These are phyloP conservation scores for Nerophis lumbriciformis DNA, from an alignment of 2,113 vertebrate species.

Conservation along the genomic window DNA sequence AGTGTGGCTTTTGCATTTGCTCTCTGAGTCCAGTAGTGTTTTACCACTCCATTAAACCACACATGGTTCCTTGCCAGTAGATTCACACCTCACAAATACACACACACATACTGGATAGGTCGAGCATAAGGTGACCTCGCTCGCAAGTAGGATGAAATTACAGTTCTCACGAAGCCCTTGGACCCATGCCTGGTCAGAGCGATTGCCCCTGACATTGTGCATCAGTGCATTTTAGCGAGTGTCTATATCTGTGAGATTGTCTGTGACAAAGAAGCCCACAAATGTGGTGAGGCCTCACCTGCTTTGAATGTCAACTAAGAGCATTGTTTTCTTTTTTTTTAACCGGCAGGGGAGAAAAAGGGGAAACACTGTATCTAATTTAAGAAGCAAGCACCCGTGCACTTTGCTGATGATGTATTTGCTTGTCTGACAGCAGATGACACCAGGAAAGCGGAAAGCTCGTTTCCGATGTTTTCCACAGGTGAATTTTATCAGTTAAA, in stretches of 20 bases:
- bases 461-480: conserved; percentile 25
- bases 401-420: conserved; percentile 59
- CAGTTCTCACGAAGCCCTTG: conserved; percentile 43
- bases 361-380: conserved; percentile 47
- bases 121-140: conserved; percentile 56
- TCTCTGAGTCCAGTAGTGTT: conserved; percentile 6
- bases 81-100: conserved; percentile 21
- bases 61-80: conserved; percentile 11
- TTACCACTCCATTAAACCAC: conserved; percentile 26
- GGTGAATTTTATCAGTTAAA: conserved; percentile 20
- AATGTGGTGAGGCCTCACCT: conserved; percentile 26
- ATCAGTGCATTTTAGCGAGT: conserved; percentile 18
- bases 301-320: conserved; percentile 55
- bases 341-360: conserved; percentile 36
- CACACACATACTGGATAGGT: conserved; percentile 32
- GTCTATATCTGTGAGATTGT: conserved; percentile 13
- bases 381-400: conserved; percentile 39
- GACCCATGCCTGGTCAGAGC: conserved; percentile 55
- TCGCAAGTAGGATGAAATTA: conserved; percentile 55
- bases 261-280: conserved; percentile 9
- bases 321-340: conserved; percentile 38
- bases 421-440: conserved; percentile 40
- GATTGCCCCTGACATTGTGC: conserved; percentile 58
- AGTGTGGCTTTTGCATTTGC: conserved; percentile 12
- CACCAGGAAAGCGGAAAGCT: conserved; percentile 37